Conservation (phyloP, 2,888 invertebrate genomes). For the Platycnemis pennipes region DNA sequence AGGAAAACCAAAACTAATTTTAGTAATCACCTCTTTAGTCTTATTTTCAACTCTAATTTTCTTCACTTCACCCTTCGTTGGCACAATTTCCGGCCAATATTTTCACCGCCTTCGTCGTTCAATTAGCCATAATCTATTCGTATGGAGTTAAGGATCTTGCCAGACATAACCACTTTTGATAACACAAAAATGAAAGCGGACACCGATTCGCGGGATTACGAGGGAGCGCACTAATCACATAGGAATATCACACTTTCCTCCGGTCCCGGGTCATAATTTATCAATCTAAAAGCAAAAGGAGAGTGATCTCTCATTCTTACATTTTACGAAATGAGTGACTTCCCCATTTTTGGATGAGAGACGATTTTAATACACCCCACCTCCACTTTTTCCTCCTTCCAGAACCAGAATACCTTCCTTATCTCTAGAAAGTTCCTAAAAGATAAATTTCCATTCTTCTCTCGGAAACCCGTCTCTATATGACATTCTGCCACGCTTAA, state of each 20-base stretch:
- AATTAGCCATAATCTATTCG: not conserved
- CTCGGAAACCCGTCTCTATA: not conserved
- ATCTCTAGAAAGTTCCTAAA: not conserved
- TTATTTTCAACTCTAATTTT: not conserved
- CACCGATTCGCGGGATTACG: not conserved
- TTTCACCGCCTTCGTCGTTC: not conserved
- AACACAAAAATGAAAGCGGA: not conserved
- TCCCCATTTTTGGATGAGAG: not conserved
- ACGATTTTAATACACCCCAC: not conserved
- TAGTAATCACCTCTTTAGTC: not conserved
- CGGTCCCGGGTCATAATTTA: not conserved
- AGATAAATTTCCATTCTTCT: not conserved
- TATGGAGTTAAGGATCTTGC: not conserved
- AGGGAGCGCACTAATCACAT: not conserved
- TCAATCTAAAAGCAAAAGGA: not conserved
- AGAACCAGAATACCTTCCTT: not conserved
- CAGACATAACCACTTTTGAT: not conserved
- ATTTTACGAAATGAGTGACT: not conserved
- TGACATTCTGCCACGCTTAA: too few relatives aligned
- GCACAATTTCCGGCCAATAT: not conserved
- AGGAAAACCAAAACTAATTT: not conserved
- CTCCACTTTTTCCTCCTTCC: not conserved
- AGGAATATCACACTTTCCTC: not conserved
- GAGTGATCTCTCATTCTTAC: not conserved
- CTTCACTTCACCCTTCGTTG: not conserved